Conservation (phyloP, 2,113 vertebrate species). For the Melanocharis versteri region DNA sequence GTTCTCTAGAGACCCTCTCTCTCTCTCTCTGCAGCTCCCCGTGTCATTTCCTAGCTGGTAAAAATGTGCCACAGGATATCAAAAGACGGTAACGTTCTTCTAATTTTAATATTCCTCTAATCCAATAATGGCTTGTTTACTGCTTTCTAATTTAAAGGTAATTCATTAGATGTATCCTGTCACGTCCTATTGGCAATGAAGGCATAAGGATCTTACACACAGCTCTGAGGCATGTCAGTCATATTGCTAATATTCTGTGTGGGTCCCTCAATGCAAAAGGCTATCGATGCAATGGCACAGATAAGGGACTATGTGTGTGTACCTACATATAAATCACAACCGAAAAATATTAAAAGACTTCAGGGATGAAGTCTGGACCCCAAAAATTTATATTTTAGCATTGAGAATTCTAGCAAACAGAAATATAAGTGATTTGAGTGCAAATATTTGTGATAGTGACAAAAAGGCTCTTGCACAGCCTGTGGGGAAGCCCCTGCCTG, state of each 20-base stretch:
- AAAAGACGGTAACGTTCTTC: slow-evolving; percentile 1
- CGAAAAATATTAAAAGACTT: background rate
- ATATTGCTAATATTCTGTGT: background rate
- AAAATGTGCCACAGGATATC: slow-evolving; percentile 52
- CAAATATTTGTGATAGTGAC: background rate
- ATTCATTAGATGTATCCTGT: slow-evolving; percentile 58
- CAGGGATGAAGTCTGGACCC: background rate
- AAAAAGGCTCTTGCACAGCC: background rate
- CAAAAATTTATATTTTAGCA: background rate
- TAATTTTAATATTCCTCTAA: slow-evolving; percentile 63
- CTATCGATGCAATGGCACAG: background rate
- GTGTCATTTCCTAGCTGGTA: slow-evolving; percentile 37
- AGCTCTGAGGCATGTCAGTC: background rate
- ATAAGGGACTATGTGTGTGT: too few species aligned
- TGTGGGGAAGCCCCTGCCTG: background rate
- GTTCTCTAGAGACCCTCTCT: slow-evolving; percentile 22
- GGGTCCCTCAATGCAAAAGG: background rate
- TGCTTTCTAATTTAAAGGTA: slow-evolving; percentile 62
- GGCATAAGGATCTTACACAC: background rate
- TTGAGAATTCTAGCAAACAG: background rate
- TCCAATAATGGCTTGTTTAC: slow-evolving; percentile 61
- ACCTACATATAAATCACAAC: background rate
- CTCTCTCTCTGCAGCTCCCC: slow-evolving; percentile 27
- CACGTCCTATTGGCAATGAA: slow-evolving; percentile 15
- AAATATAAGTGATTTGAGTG: background rate